phyloP scores from a whole-genome alignment of 2,797 vertebrate genomes.

The Syncerus caffer region DNA sequence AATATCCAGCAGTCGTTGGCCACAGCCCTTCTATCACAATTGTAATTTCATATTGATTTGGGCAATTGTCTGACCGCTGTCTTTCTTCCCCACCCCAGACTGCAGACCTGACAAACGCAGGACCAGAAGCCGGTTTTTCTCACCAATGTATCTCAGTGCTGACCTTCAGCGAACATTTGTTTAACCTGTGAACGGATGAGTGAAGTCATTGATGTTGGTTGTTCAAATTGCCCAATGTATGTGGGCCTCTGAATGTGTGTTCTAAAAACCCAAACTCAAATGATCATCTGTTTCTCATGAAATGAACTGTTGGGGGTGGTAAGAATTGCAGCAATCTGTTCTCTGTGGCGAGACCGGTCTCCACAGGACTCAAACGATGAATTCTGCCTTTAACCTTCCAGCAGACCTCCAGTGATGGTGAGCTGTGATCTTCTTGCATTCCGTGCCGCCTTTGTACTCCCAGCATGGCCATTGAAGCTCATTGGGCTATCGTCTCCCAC shows the following conservation, averaged over 20 bases:
- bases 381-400: background rate
- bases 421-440: background rate
- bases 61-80: background rate
- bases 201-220: background rate
- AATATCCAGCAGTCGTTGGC: background rate
- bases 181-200: background rate
- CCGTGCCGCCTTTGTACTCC: background rate
- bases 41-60: background rate
- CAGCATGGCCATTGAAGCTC: background rate
- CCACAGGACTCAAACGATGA: rapidly evolving
- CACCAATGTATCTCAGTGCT: background rate
- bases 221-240: background rate
- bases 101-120: background rate
- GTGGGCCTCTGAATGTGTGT: background rate
- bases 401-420: background rate
- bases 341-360: background rate
- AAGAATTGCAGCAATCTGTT: background rate
- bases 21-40: background rate
- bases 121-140: background rate
- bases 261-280: background rate
- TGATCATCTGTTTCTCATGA: background rate
- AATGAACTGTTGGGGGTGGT: background rate
- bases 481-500: background rate
- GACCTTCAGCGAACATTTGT: background rate
- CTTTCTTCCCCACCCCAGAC: background rate